Conservation (phyloP, 1,140 invertebrate genomes). For the Amphibalanus amphitrite region DNA sequence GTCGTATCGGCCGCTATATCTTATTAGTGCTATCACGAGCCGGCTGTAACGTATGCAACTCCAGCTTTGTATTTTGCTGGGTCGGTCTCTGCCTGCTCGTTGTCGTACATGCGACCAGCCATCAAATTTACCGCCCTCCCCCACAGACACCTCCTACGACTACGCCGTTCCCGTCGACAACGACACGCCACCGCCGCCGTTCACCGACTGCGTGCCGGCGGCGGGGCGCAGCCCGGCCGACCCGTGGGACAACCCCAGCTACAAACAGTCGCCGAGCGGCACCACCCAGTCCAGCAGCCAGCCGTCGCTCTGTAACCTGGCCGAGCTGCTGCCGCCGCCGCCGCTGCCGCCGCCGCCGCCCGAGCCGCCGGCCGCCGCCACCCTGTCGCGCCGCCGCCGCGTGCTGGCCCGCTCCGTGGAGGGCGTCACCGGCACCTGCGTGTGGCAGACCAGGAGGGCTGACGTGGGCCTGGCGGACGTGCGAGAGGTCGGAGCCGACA, state of each 20-base stretch:
- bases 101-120: too few relatives aligned
- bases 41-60: too few relatives aligned
- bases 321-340: constrained; percentile 44
- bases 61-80: too few relatives aligned
- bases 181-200: constrained; percentile 7
- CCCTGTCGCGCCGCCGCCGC: constrained; percentile 18
- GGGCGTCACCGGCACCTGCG: constrained; percentile 31
- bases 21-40: too few relatives aligned
- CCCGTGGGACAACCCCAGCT: not conserved
- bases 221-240: constrained; percentile 25
- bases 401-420: constrained; percentile 23
- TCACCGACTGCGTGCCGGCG: constrained; percentile 19
- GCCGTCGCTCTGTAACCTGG: constrained; percentile 20
- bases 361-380: constrained; percentile 16
- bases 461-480: constrained; percentile 21
- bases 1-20: too few relatives aligned
- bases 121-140: too few relatives aligned
- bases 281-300: not conserved
- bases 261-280: not conserved
- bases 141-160: constrained; percentile 5
- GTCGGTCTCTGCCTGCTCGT: too few relatives aligned
- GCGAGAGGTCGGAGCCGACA: constrained; percentile 50
- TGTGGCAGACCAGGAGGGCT: constrained; percentile 28
- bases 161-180: constrained; percentile 17
- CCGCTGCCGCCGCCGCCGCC: constrained; percentile 35